Evolutionary conservation across 2,888 invertebrate species (phyloP).

Genomic region (Mactromeris polynyma): DNA sequence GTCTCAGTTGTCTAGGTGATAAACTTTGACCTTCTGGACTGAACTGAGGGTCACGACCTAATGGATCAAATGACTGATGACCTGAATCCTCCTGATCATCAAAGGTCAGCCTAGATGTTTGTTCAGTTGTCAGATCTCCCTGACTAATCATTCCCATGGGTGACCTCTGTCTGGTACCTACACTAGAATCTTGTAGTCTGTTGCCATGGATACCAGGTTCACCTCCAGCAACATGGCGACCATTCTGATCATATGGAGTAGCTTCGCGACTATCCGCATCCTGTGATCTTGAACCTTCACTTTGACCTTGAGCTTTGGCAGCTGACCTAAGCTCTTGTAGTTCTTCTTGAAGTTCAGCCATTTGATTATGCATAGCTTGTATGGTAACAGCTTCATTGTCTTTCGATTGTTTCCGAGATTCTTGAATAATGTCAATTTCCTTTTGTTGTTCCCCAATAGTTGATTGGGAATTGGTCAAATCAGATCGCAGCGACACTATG

Average conservation of each 20-base stretch:
- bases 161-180: not conserved
- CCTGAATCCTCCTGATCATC: conserved; percentile 53
- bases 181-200: not conserved
- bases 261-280: conserved; percentile 32
- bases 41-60: conserved; percentile 26
- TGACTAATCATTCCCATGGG: not conserved
- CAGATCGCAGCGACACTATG: conserved; percentile 58
- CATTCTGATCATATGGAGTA: conserved; percentile 58
- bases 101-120: not conserved
- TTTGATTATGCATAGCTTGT: conserved; percentile 56
- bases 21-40: conserved; percentile 55
- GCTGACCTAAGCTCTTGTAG: conserved; percentile 48
- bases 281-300: conserved; percentile 29
- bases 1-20: conserved; percentile 49
- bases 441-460: conserved; percentile 57
- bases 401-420: conserved; percentile 57
- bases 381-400: conserved; percentile 64
- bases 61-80: conserved; percentile 53
- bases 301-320: conserved; percentile 38
- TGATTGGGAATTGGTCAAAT: conserved; percentile 53
- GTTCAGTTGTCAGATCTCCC: conserved; percentile 7
- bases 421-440: conserved; percentile 65
- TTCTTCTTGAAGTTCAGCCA: conserved; percentile 62
- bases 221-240: conserved; percentile 21
- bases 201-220: conserved; percentile 2